These are phyloP conservation scores for Vidua macroura DNA, from an alignment of 2,113 vertebrate genomes.

Conservation along the genomic window DNA sequence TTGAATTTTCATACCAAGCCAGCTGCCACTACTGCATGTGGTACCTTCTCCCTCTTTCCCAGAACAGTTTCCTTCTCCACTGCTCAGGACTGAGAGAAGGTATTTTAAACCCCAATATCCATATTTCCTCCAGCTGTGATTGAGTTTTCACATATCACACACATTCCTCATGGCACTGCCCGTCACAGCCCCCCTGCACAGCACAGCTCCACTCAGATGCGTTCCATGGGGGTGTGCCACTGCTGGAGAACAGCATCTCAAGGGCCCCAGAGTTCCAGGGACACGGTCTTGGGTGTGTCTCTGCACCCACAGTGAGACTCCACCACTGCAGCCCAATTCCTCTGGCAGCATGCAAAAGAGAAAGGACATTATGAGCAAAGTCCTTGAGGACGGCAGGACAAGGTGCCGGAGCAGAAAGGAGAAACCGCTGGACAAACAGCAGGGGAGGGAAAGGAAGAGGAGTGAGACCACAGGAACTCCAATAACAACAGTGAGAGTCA, in stretches of 20 bases:
- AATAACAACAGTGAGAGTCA: not conserved
- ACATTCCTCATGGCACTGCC: not conserved
- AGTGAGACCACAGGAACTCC: slow-evolving; percentile 12
- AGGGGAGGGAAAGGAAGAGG: not conserved
- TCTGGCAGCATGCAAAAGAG: slow-evolving; percentile 63
- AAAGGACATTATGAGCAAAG: slow-evolving; percentile 50
- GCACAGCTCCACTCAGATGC: not conserved
- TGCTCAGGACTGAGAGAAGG: not conserved
- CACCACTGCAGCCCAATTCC: slow-evolving; percentile 31
- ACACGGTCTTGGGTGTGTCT: not conserved
- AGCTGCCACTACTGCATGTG: not conserved
- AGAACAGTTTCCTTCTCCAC: not conserved
- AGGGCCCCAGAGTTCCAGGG: not conserved
- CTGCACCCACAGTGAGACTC: not conserved
- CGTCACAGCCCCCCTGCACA: not conserved
- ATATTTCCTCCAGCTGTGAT: not conserved
- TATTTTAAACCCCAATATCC: not conserved
- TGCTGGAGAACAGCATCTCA: not conserved
- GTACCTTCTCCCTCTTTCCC: not conserved
- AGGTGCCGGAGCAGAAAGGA: not conserved
- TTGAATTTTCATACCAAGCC: not conserved
- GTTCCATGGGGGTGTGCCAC: not conserved
- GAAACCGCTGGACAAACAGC: not conserved
- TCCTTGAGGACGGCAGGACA: not conserved
- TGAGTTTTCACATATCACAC: not conserved